Base-by-base conservation (phyloP, 2,797 vertebrate species). In the Epinephelus malabaricus region DNA sequence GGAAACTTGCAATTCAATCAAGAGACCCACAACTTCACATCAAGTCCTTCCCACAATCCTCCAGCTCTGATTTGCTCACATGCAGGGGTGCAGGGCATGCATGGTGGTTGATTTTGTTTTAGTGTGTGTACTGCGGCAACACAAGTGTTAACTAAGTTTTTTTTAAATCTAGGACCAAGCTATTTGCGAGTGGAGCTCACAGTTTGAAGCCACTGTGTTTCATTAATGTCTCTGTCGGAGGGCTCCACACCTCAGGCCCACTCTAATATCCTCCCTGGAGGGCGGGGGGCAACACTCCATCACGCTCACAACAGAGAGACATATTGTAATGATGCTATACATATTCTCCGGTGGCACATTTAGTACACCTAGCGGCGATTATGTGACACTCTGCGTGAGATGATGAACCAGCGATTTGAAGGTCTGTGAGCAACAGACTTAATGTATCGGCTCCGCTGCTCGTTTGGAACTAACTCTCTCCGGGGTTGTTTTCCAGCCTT, bases 201-300 rank as follows among this genome's bases (percentile, higher is more conserved):
- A 80, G 89, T 79, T 77, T 84, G 85, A 81, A 77, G 79, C 79
- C 69, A 40, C 76, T 68, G 66, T 76, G 88, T 93, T 93, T 94
- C 92, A 94, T 94, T 94, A 94, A 82, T 60, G 84, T 89, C 94
- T 61, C 93, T 23, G 89, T 91, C 1, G 91, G 91, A 81, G 79
- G 81, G 67, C 80, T 81, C 59, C 69, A 74, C 87, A 87, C 79
- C 86, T 83, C 85, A 15, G 86, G 85, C 65, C 50, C 47, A 2
- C 70, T 85, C 45, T 80, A 88, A 90, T 91, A 85, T 84, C 21
- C 5, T 84, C 81, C 76, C 81, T 25, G 19, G 27, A 46, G 70
- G 72, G 78, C 66, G 60, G 73, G 40, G 66, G 64, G 60, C 70
- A 54, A 10, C 56, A 38, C 83, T 88, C 77, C 76, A 68, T 87